A percentile compares a stretch with the other conserved stretches of the same genome.
phyloP scores from a whole-genome alignment of 1,140 invertebrate genomes.

The Caenorhabditis brenneri region DNA sequence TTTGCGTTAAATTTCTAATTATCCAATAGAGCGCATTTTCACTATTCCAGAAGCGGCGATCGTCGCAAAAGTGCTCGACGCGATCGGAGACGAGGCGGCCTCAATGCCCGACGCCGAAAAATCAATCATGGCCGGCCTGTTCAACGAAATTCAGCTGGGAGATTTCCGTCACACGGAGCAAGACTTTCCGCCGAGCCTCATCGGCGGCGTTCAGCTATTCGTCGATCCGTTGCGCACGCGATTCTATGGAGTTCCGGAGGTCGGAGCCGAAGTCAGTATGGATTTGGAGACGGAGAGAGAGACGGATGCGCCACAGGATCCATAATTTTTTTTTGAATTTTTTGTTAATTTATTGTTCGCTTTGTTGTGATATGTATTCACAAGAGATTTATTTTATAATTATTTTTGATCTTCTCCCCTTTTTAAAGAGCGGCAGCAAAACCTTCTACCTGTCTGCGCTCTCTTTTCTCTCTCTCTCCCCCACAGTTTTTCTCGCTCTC shows the following conservation, averaged over 20 bases:
- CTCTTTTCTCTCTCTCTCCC: too few species aligned
- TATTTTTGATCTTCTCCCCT: too few species aligned
- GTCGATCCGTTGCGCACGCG: constrained; percentile 1
- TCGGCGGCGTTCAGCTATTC: neutral
- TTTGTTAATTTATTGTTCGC: too few species aligned
- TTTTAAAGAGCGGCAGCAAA: too few species aligned
- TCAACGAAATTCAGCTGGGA: neutral
- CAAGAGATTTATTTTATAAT: too few species aligned
- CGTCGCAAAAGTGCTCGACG: neutral
- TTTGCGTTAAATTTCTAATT: neutral
- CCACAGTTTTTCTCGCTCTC: too few species aligned
- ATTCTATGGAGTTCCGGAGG: neutral
- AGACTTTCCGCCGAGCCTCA: neutral
- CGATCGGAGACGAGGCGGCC: neutral
- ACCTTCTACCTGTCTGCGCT: too few species aligned
- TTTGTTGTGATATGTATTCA: too few species aligned
- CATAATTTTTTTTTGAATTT: too few species aligned
- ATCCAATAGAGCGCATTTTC: neutral
- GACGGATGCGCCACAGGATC: too few species aligned
- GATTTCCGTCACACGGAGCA: neutral
- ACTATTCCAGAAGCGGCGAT: constrained; percentile 4
- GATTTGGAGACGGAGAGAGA: too few species aligned
- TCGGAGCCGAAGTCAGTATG: neutral
- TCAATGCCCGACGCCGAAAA: neutral
- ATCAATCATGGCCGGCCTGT: neutral